Evolutionary conservation across 2,113 vertebrate species (phyloP), one percentile per base, ranked within the genome.

Genomic region (Pterophyllum scalare): DNA sequence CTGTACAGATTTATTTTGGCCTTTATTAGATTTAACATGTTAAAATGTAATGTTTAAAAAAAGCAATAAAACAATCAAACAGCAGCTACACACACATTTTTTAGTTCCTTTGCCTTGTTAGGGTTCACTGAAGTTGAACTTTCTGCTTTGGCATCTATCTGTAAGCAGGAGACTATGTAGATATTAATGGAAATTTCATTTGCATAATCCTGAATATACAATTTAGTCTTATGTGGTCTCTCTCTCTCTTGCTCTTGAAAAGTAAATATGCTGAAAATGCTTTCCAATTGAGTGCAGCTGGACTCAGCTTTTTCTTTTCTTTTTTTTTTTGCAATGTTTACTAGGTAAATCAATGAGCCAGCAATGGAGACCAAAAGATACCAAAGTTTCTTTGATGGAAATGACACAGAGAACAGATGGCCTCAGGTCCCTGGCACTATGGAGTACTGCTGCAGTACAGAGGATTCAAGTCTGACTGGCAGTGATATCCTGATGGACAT

Each of bases 281-380:
- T 52, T 52, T 15, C 43, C 65, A 52, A 52, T 3, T 70, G 43
- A 70, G 7, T 70, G 43, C 12, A 52, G 65, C 65, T 70, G 0
- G 10, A 70, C 65, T 70, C 15, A 70, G 17, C 19, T 76, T 40
- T 56, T 40, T 62, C 6, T 52, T 46, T 59, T 38, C 6, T 28
- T 67, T 67, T 46, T 72, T 46, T 72, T 19, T 72, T 72, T 54
- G 26, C 20, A 17, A 62, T 28, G 20, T 79, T 83, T 54, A n/a
- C 70, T 88, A 96, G 96, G 93, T 93, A 81, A 94, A 86, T 95
- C 95, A 92, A 95, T 96, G 94, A 96, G 84, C 90, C 93, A 95
- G 97, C 94, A 92, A 99, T 99, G 98, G 98, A 99, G 96, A 97
- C 98, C 95, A 98, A 99, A 97, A 97, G 97, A 96, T 98, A 97